phyloP scores from a whole-genome alignment of 1,140 invertebrate species.

The Procambarus clarkii region DNA sequence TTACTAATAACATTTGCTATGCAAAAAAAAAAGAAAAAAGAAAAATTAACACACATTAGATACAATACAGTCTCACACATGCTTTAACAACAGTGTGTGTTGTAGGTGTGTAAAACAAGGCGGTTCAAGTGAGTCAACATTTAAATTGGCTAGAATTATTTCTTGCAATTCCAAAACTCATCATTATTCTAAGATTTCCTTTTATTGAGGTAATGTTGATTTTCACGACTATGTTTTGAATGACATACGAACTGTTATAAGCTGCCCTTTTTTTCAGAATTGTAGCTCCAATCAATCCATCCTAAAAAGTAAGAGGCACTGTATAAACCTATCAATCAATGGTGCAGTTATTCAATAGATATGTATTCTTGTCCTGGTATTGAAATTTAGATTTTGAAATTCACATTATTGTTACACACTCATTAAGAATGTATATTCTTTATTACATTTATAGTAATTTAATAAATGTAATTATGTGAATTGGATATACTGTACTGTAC shows the following conservation, averaged over 20 bases:
- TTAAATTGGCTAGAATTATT: not conserved
- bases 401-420: too few relatives aligned
- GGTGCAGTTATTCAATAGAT: not conserved
- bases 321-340: not conserved
- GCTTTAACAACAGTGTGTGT: not conserved
- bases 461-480: too few relatives aligned
- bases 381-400: too few relatives aligned
- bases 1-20: slow-evolving; percentile 3
- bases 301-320: not conserved
- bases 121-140: not conserved
- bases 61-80: slow-evolving; percentile 8
- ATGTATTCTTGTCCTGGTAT: not conserved
- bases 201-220: not conserved
- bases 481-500: too few relatives aligned
- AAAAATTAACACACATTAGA: not conserved
- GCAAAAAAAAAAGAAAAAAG: not conserved
- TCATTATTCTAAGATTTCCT: not conserved
- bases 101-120: not conserved
- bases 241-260: not conserved
- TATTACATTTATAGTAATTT: too few relatives aligned
- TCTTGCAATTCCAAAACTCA: not conserved
- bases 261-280: not conserved
- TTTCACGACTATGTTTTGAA: not conserved
- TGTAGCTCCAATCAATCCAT: not conserved
- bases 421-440: too few relatives aligned